phyloP scores from a whole-genome alignment of 2,113 vertebrate genomes.

The Rattus rattus region DNA sequence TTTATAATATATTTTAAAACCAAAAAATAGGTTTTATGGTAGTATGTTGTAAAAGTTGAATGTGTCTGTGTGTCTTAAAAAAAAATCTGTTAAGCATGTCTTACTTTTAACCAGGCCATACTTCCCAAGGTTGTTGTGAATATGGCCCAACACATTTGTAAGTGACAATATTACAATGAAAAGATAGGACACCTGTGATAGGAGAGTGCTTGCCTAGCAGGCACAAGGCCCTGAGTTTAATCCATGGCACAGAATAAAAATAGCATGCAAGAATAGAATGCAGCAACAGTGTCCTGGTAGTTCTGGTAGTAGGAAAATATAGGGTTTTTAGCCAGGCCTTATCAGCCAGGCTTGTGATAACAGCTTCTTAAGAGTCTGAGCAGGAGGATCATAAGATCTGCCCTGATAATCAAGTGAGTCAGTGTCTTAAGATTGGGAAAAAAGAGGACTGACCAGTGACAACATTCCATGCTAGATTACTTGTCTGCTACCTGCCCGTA shows the following conservation, averaged over 20 bases:
- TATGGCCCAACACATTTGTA: neutral
- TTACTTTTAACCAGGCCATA: neutral
- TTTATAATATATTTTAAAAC: conserved; percentile 43
- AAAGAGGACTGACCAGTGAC: neutral
- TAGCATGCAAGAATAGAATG: neutral
- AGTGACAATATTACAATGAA: neutral
- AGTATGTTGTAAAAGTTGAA: conserved; percentile 29
- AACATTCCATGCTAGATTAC: neutral
- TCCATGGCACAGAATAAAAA: neutral
- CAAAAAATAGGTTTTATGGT: neutral
- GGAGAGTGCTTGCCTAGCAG: neutral
- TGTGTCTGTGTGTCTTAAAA: neutral
- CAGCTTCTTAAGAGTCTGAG: neutral
- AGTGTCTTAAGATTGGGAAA: neutral
- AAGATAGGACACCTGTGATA: neutral
- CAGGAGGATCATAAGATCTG: neutral
- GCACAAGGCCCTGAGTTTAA: neutral
- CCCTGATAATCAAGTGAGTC: neutral
- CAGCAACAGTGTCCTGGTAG: conserved; percentile 2
- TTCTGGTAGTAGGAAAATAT: neutral
- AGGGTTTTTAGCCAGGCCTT: neutral
- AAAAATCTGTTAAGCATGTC: neutral
- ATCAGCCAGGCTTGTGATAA: neutral
- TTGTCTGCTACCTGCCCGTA: neutral
- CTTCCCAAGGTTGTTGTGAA: neutral